Percentiles rank a stretch among this genome's conserved stretches.
Evolutionary conservation across 2,888 invertebrate genomes (phyloP).

Genomic region (Shargacucullia verbasci): DNA sequence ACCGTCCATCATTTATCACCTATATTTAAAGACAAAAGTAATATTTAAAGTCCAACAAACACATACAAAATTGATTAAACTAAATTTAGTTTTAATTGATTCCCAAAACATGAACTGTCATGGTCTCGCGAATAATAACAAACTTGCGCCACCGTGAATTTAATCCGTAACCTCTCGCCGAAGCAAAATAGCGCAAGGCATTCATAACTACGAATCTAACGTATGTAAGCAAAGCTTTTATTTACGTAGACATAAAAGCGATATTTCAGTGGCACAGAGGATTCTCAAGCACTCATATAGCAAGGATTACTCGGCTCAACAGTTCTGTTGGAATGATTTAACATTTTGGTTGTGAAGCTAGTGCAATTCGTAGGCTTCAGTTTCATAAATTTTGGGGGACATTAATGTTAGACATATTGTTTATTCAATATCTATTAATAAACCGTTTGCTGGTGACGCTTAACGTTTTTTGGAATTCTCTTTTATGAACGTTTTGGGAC

Average conservation of each 20-base stretch:
- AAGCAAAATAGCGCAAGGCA: slow-evolving; percentile 70
- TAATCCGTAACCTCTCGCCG: slow-evolving; percentile 69
- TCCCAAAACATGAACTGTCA: slow-evolving; percentile 6
- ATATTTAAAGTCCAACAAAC: too few species aligned
- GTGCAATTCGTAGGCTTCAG: slow-evolving; percentile 31
- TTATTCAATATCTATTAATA: not conserved
- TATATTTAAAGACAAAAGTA: too few species aligned
- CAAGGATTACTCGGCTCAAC: slow-evolving; percentile 59
- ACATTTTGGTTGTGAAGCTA: slow-evolving; percentile 50
- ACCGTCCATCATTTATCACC: too few species aligned
- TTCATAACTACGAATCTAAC: slow-evolving; percentile 70
- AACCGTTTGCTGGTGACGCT: too few species aligned
- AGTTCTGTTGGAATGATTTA: slow-evolving; percentile 58
- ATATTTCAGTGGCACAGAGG: slow-evolving; percentile 44
- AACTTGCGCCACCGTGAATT: slow-evolving; percentile 64
- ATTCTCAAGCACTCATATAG: slow-evolving; percentile 52
- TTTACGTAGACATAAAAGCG: slow-evolving; percentile 46
- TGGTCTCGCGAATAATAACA: slow-evolving; percentile 40
- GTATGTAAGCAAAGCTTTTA: slow-evolving; percentile 47
- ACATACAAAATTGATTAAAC: not conserved
- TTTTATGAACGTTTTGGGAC: too few species aligned
- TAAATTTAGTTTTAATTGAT: not conserved
- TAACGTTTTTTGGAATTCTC: not conserved
- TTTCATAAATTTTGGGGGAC: slow-evolving; percentile 7
- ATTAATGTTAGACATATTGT: not conserved